Evolutionary conservation across 1,140 invertebrate genomes (phyloP), one percentile per base, ranked within the genome.

Genomic region (Pinna nobilis): DNA sequence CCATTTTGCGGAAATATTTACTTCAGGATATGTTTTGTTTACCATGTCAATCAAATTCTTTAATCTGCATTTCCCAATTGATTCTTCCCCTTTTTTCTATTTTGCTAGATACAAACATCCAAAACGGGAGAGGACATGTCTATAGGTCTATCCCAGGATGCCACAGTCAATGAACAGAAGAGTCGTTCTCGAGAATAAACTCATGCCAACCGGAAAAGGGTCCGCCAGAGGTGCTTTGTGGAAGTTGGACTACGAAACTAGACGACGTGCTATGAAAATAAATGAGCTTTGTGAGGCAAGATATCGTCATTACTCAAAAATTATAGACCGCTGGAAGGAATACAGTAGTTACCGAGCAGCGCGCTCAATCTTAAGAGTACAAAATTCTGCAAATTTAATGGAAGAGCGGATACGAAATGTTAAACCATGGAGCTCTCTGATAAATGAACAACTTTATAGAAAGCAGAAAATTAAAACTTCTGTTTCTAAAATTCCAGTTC

Each of bases 251-350:
- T 28, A 41, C 6, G 35, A 23, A 2, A 63, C 35, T 5, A 15
- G 59, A 25, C 39, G 59, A 41, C 20, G 59, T 13, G 59, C 59
- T 13, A 63, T 63, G 20, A 63, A 63, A 30, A n/a, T 63, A 25
- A 63, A 63, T 37, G 59, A 63, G 18, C 35, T 37, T 20, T 37
- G 44, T 11, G 59, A 41, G 30, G 30, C 33, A 35, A 32, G 55
- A 11, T 33, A 25, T 18, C 30, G n/a, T 35, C 30, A 33, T 35
- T 35, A 35, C 15, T 59, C 30, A n/a, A 32, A 59, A 33, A 20
- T 59, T 32, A n/a, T 59, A 18, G 55, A 59, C 13, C 28, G 55
- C 11, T 33, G 37, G 20, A 59, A 59, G 37, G 18, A 59, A 3
- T 18, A 59, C 55, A 59, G 15, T 25, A n/a, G 13, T 4, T 11